phyloP scores from a whole-genome alignment of 64 coral and sea anemone species.

The Montipora sp. region DNA sequence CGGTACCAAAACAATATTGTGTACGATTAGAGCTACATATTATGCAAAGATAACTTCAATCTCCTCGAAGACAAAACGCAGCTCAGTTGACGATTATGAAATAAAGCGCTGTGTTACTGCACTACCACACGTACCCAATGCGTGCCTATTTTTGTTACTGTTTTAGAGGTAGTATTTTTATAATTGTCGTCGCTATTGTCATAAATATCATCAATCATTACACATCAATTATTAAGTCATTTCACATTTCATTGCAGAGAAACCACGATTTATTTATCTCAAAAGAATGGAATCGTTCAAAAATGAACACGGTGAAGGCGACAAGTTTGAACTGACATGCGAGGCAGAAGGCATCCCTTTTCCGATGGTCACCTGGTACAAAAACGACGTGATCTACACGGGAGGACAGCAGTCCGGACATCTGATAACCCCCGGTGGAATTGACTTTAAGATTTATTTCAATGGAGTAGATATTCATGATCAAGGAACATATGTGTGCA shows the following conservation, averaged over 20 bases:
- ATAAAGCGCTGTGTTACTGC: too few relatives aligned
- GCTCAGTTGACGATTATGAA: too few relatives aligned
- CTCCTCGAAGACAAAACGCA: too few relatives aligned
- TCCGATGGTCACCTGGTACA: conserved; percentile 75
- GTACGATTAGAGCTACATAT: too few relatives aligned
- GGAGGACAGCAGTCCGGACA: neutral
- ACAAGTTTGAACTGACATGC: conserved; percentile 45
- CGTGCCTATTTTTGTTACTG: too few relatives aligned
- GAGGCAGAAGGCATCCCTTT: conserved; percentile 57
- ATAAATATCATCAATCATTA: too few relatives aligned
- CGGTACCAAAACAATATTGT: too few relatives aligned
- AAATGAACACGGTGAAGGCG: neutral
- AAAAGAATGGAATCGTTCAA: conserved; percentile 26
- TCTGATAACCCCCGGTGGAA: neutral
- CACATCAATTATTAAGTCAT: neutral
- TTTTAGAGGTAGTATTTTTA: too few relatives aligned
- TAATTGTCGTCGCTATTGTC: too few relatives aligned
- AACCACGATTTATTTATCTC: conserved; percentile 48
- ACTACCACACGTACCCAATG: too few relatives aligned
- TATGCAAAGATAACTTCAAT: too few relatives aligned
- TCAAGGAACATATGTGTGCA: conserved; percentile 56
- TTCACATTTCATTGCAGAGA: neutral
- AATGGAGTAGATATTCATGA: conserved; percentile 18
- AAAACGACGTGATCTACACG: conserved; percentile 18
- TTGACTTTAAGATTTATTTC: conserved; percentile 45